Conservation (phyloP, 2,113 vertebrate species). For the Azemiops feae region DNA sequence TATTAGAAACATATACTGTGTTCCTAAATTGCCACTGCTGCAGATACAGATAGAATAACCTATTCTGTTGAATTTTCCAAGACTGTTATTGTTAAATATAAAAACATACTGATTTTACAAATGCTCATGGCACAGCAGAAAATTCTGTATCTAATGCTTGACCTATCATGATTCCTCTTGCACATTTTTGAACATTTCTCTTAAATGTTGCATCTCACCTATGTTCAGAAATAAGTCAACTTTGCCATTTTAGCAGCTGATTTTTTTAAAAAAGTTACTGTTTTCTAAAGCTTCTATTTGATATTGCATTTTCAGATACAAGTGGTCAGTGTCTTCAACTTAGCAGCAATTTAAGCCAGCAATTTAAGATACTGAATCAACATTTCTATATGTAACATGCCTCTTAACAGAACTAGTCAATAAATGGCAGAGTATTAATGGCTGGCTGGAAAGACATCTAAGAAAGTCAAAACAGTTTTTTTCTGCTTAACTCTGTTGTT, state of each 20-base stretch:
- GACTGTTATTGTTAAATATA: background rate
- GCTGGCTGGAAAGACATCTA: background rate
- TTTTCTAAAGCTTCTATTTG: background rate
- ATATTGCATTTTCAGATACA: background rate
- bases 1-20: background rate
- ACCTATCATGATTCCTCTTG: background rate
- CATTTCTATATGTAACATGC: background rate
- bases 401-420: background rate
- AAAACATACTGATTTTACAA: background rate
- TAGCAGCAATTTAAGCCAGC: background rate
- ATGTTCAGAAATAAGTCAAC: background rate
- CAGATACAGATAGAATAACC: background rate
- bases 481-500: background rate
- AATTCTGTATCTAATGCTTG: background rate
- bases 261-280: background rate
- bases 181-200: background rate
- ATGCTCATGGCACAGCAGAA: background rate
- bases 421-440: background rate
- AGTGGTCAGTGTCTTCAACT: background rate
- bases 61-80: background rate
- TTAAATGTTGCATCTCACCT: background rate
- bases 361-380: background rate
- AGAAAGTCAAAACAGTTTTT: background rate
- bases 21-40: background rate
- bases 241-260: background rate